Base-by-base conservation (phyloP, 2,797 vertebrate species). In the Myiothlypis coronata region DNA sequence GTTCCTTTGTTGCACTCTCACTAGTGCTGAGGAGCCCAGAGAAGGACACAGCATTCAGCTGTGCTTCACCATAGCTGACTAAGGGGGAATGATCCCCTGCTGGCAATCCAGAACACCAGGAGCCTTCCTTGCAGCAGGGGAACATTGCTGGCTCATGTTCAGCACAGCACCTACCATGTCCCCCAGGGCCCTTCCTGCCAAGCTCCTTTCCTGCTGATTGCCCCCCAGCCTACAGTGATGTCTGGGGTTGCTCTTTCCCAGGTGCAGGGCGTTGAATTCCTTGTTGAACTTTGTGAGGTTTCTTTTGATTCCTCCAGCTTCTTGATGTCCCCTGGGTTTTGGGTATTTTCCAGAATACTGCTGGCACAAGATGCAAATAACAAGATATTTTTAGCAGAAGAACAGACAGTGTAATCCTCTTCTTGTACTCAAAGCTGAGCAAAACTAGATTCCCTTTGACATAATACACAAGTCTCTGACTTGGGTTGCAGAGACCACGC, bases 191-290 rank as follows among this genome's bases (percentile, higher is more conserved):
- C 30, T 46, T 79, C 67, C 49, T 39, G 44, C 28, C 87, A 50
- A 3, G 6, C 57, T 50, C 28, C 37, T 49, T 32, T 70, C 65
- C 43, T 87, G 35, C 24, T 53, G 56, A 9, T 6, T 35, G 27
- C 2, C 10, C 20, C 15, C 30, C 57, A 89, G 0, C 19, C n/a
- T 12, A 7, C 0, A 35, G 16, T 10, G 11, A 16, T 24, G 24
- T 19, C 32, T 28, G 14, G 26, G 8, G 3, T 13, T 70, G 6
- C 17, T 63, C 57, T 26, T 81, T 44, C 22, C 8, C 37, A 55
- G 12, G 11, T 43, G 19, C 37, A 50, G 39, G n/a, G 43, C 39
- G 89, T 12, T 0, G 12, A 19, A 55, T 4, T 44, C 57, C 28
- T 64, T 35, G 4, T 22, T 37, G 28, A 91, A 57, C 21, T 61